phyloP scores from a whole-genome alignment of 2,888 invertebrate genomes.

The Sialis lutaria region DNA sequence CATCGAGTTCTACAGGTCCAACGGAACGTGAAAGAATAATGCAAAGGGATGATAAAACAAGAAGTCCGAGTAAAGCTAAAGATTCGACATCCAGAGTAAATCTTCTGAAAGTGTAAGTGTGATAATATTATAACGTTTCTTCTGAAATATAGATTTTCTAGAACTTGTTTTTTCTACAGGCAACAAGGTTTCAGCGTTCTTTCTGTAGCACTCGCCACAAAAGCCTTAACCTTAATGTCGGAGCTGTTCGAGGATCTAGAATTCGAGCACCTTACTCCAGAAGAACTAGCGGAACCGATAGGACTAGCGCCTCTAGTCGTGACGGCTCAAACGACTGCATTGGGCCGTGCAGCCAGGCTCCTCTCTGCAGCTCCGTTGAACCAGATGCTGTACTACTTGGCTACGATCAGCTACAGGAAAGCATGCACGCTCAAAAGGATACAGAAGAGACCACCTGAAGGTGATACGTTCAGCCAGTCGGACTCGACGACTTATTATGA shows the following conservation, averaged over 20 bases:
- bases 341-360: constrained; percentile 52
- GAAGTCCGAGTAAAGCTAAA: constrained; percentile 38
- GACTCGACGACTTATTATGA: constrained; percentile 95
- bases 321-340: constrained; percentile 44
- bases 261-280: constrained; percentile 41
- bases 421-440: constrained; percentile 69
- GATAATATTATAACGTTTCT: neutral
- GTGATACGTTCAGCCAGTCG: constrained; percentile 69
- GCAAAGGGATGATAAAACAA: constrained; percentile 34
- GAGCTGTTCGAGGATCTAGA: constrained; percentile 61
- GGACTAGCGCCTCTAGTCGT: constrained; percentile 46
- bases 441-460: constrained; percentile 68
- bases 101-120: constrained; percentile 45
- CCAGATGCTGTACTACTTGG: constrained; percentile 72
- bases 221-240: constrained; percentile 60
- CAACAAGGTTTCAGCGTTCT: constrained; percentile 80
- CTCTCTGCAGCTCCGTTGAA: constrained; percentile 55
- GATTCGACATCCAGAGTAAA: constrained; percentile 42
- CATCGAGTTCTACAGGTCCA: constrained; percentile 37
- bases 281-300: constrained; percentile 19
- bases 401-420: constrained; percentile 81
- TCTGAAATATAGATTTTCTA: constrained; percentile 4
- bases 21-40: constrained; percentile 23
- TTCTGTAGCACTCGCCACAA: constrained; percentile 75
- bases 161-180: constrained; percentile 22